Base-by-base conservation (phyloP, 2,888 invertebrate genomes). In the Apomyelois bistriatella region DNA sequence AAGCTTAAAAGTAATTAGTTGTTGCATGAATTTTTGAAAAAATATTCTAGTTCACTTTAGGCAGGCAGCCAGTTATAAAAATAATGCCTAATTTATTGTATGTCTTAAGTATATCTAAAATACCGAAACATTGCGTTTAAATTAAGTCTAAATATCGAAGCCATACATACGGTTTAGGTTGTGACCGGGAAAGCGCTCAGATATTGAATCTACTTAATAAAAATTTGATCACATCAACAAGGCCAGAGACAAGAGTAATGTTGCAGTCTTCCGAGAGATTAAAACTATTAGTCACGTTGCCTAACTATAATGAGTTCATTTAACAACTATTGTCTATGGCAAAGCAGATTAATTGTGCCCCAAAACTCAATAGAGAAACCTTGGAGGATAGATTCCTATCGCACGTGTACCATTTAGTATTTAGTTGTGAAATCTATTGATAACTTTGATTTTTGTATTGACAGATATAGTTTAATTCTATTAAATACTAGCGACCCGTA, bases 251-350 rank as follows among this genome's bases (percentile, higher is more conserved):
- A 43, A 30, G 43, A 43, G 12, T 43, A 43, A 43, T 43, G 43
- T 10, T 30, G 8, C 38, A 38, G 13, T 15, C 43, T 28, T 43
- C 42, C 28, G 22, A 9, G n/a, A 43, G 13, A 30, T 43, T 28
- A 43, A 22, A 38, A 28, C 43, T 43, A 43, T 43, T 30, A 43
- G 13, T 43, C 43, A 30, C 41, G 30, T 43, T 43, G 43, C 43
- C 43, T 7, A 43, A 43, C 43, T 13, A 12, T 43, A 43, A 30
- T 43, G 43, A 43, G 43, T 43, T 43, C 43, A 43, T 43, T 43
- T 43, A 43, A 43, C 30, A 30, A 43, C 30, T 30, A 43, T 43
- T 43, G 43, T 43, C 43, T 43, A 22, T 30, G 43, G n/a, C n/a
- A 22, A 22, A 7, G 43, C 9, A 30, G 42, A 43, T 43, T 43